Conservation (phyloP, 2,113 vertebrate species). For the Stercorarius parasiticus region DNA sequence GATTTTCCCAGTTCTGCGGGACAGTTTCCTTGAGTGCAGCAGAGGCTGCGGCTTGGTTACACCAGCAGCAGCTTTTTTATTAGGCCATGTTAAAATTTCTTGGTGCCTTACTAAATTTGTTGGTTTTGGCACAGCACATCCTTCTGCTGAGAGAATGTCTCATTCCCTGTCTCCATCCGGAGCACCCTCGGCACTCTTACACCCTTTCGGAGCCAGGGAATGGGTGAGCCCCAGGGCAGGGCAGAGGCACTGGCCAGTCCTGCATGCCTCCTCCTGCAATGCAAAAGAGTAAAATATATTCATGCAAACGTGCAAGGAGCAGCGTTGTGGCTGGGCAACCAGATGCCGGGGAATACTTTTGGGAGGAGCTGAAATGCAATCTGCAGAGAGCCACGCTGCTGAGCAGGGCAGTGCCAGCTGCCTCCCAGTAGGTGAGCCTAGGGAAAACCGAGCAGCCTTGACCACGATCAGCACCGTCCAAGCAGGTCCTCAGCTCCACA, state of each 20-base stretch:
- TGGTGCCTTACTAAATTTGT: background rate
- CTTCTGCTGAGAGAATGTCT: background rate
- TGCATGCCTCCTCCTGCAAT: background rate
- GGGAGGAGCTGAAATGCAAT: background rate
- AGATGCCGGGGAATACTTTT: background rate
- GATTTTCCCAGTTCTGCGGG: background rate
- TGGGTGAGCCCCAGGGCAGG: background rate
- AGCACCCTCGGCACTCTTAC: background rate
- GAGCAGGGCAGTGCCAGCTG: background rate
- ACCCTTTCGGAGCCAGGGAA: background rate
- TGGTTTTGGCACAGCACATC: background rate
- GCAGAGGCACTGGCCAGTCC: background rate
- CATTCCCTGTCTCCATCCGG: accelerated
- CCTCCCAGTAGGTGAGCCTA: background rate
- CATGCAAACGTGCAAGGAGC: background rate
- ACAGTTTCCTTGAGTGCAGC: background rate
- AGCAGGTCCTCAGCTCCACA: background rate
- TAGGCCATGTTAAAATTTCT: background rate
- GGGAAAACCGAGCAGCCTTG: background rate
- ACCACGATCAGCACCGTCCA: background rate
- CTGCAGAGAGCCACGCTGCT: background rate
- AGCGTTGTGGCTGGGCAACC: background rate
- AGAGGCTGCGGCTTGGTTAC: background rate
- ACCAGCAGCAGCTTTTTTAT: background rate
- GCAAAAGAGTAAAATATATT: background rate